These are phyloP conservation scores for Frankliniella intonsa DNA, from an alignment of 2,888 invertebrate species.

Conservation along the genomic window DNA sequence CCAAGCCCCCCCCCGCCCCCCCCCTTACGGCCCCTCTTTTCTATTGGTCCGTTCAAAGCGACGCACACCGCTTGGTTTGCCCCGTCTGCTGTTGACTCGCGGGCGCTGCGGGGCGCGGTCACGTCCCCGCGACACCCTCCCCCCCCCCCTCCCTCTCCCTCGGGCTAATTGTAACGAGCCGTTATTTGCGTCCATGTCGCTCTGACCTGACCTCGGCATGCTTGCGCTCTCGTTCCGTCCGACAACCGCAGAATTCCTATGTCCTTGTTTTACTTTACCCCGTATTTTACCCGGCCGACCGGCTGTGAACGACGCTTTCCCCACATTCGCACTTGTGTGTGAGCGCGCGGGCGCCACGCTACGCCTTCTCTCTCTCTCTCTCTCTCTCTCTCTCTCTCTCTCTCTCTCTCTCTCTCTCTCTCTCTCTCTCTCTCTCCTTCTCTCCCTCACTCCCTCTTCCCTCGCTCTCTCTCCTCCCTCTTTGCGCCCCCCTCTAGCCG, in stretches of 20 bases:
- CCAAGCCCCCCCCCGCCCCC: too few species aligned
- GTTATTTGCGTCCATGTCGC: not conserved
- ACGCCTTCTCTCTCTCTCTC: not conserved
- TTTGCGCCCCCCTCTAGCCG: not conserved
- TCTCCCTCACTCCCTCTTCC: not conserved
- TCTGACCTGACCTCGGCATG: not conserved
- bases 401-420: constrained; percentile 28
- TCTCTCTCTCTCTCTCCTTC: constrained; percentile 21
- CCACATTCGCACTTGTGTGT: not conserved
- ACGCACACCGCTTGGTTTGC: too few species aligned
- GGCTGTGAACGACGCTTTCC: too few species aligned
- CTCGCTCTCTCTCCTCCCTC: not conserved
- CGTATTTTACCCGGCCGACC: not conserved
- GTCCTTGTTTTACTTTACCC: not conserved
- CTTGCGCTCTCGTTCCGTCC: not conserved
- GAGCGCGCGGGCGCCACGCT: not conserved
- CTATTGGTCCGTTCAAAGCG: too few species aligned
- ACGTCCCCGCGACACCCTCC: too few species aligned
- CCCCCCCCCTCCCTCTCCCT: too few species aligned
- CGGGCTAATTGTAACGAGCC: too few species aligned
- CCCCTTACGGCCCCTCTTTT: too few species aligned
- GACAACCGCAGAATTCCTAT: not conserved
- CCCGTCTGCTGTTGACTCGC: too few species aligned
- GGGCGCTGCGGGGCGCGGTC: too few species aligned
- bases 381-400: constrained; percentile 9